Evolutionary conservation across 2,888 invertebrate species (phyloP).

Genomic region (Nephrotoma guestfalica): DNA sequence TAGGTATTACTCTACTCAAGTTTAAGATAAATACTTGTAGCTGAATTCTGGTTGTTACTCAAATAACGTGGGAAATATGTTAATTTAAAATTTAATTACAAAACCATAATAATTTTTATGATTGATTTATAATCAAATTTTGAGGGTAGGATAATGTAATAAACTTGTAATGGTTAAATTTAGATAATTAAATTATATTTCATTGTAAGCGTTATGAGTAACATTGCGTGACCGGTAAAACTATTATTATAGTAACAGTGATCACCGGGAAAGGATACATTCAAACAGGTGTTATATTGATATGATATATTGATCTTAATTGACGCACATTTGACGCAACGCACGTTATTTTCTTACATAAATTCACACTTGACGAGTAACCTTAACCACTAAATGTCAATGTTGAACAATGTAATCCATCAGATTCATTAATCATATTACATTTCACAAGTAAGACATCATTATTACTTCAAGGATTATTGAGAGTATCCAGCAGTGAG

Average conservation of each 20-base stretch:
- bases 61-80: neutral
- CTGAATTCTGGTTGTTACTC: neutral
- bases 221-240: neutral
- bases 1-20: neutral
- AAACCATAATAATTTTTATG: neutral
- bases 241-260: neutral
- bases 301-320: too few relatives aligned
- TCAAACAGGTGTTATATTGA: neutral
- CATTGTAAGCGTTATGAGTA: neutral
- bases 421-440: neutral
- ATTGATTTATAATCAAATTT: neutral
- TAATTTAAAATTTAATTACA: neutral
- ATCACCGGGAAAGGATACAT: neutral
- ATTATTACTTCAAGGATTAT: neutral
- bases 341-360: neutral
- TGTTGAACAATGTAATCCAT: neutral
- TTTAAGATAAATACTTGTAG: neutral
- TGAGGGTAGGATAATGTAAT: neutral
- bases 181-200: neutral
- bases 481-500: neutral
- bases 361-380: neutral
- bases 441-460: neutral
- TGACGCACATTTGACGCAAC: too few relatives aligned
- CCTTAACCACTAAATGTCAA: neutral
- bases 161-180: neutral